Evolutionary conservation across 2,888 invertebrate species (phyloP).

Genomic region (Thumatha senex): DNA sequence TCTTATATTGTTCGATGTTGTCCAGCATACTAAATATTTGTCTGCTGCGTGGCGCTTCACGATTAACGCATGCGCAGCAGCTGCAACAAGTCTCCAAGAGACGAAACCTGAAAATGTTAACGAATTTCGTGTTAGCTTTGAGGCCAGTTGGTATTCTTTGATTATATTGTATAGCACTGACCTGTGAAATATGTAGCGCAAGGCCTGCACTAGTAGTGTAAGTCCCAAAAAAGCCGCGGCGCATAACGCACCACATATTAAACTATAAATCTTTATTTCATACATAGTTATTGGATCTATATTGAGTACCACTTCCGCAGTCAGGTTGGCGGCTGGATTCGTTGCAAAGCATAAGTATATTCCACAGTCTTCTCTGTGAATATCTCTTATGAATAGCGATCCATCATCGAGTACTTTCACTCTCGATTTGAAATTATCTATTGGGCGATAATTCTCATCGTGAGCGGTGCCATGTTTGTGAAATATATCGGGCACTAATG

Average conservation of each 20-base stretch:
- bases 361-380: constrained; percentile 92
- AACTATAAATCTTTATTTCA: constrained; percentile 92
- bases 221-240: constrained; percentile 91
- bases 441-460: constrained; percentile 73
- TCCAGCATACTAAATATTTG: constrained; percentile 95
- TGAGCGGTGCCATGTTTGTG: constrained; percentile 86
- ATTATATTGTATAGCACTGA: constrained; percentile 65
- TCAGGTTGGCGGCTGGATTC: constrained; percentile 91
- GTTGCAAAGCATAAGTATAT: constrained; percentile 93
- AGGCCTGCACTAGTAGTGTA: constrained; percentile 90
- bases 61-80: constrained; percentile 89
- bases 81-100: constrained; percentile 89
- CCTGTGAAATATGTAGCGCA: constrained; percentile 88
- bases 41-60: constrained; percentile 89
- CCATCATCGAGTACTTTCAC: constrained; percentile 90
- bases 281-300: constrained; percentile 94
- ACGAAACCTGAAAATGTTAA: constrained; percentile 84
- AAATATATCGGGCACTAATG: constrained; percentile 85
- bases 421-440: constrained; percentile 79
- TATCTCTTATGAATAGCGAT: constrained; percentile 87
- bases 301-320: constrained; percentile 89
- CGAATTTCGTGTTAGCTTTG: constrained; percentile 12
- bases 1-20: constrained; percentile 95
- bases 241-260: constrained; percentile 91
- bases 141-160: constrained; percentile 3